Percentiles rank a stretch among this genome's conserved stretches.
These are phyloP conservation scores for Dinoponera quadriceps DNA, from an alignment of 1,140 invertebrate species.

Conservation along the genomic window DNA sequence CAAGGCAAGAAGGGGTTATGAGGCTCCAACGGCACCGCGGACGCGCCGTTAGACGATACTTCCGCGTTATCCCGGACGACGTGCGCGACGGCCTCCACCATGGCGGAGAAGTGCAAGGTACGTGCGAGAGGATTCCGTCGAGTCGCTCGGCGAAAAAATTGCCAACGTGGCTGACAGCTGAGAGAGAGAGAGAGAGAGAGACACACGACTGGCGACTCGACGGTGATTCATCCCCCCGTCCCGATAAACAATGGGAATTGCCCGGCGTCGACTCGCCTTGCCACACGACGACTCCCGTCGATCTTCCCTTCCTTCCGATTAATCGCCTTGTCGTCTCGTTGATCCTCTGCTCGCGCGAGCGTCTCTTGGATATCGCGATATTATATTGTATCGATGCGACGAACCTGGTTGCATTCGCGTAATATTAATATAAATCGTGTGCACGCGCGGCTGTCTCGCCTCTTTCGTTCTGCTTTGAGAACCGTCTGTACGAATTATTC, in stretches of 20 bases:
- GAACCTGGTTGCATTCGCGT: not conserved
- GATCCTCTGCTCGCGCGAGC: not conserved
- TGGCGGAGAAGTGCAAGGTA: slow-evolving; percentile 81
- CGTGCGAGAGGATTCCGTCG: slow-evolving; percentile 5
- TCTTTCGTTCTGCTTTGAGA: too few relatives aligned
- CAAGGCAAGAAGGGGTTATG: slow-evolving; percentile 73
- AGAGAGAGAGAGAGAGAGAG: too few relatives aligned
- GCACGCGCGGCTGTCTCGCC: too few relatives aligned
- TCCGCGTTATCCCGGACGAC: slow-evolving; percentile 70
- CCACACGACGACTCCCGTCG: not conserved
- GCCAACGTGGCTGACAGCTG: slow-evolving; percentile 57
- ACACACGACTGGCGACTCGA: not conserved
- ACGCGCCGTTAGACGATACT: slow-evolving; percentile 68
- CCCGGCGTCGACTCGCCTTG: not conserved
- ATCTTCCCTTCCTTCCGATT: not conserved
- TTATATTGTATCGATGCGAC: too few relatives aligned
- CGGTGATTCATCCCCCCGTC: too few relatives aligned
- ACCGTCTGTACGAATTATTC: too few relatives aligned
- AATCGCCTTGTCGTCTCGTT: not conserved
- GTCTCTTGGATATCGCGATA: too few relatives aligned
- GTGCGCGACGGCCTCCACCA: slow-evolving; percentile 57
- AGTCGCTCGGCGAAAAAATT: not conserved
- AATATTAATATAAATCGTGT: too few relatives aligned
- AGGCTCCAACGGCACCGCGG: slow-evolving; percentile 71
- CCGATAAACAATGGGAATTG: not conserved